Evolutionary conservation across 2,888 invertebrate genomes (phyloP), one percentile per base, ranked within the genome.

Genomic region (Drosophila quinaria): DNA sequence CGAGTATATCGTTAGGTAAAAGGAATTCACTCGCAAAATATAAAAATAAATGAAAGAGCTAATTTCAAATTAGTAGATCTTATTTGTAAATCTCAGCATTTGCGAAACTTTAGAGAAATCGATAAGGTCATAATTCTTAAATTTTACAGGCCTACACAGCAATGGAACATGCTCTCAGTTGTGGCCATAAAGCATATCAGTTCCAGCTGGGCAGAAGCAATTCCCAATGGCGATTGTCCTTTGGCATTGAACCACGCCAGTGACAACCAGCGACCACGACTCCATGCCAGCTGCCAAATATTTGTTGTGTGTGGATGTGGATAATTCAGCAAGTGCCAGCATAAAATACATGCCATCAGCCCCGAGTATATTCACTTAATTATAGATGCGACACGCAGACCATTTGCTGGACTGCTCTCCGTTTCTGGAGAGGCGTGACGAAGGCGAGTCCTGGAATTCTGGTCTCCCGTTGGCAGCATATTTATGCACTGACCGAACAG

Each of bases 301-400:
- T 73, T 73, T 74, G 66, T 55, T 67, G 64, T 58, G 47, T 25
- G 47, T 68, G 25, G 25, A 25, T 25, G 29, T 29, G 42, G 19
- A 75, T 74, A 67, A 71, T 75, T 68, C 64, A 68, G 47, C 69
- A 66, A 74, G 65, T 64, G 75, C 47, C 52, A 39, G 75, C 72
- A 71, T 66, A 73, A 70, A 80, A 76, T 74, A 70, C 55, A 70
- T 83, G 54, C 78, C 17, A 35, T 17, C 33, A 29, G 35, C 25
- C 29, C 54, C 29, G 37, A 47, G 37, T 77, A 73, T 75, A 80
- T 89, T 78, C 86, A 74, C 90, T 87, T 87, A 87, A 87, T 89
- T 87, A 87, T 87, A 76, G 76, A 87, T 87, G 86, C 86, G 82
- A 72, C 88, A 87, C 87, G 89, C 80, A 89, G 68, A 59, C 52